phyloP scores from a whole-genome alignment of 2,888 invertebrate species.

The Hemistola chrysoprasaria region DNA sequence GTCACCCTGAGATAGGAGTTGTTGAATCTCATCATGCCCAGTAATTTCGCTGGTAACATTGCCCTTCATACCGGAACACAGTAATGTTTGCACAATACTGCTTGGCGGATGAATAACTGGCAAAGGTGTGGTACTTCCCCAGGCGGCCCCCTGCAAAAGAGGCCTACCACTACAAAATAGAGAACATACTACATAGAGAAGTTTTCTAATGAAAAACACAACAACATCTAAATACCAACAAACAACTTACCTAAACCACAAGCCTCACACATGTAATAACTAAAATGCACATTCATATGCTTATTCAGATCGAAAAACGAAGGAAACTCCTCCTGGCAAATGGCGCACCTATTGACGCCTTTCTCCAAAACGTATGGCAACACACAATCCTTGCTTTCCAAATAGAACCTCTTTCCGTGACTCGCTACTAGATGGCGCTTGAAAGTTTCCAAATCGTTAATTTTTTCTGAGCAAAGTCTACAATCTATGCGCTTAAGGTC shows the following conservation, averaged over 20 bases:
- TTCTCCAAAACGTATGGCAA: slow-evolving; percentile 51
- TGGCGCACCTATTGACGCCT: slow-evolving; percentile 33
- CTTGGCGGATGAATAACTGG: no score
- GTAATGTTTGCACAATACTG: no score
- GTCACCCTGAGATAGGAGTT: no score
- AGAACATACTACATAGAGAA: no score
- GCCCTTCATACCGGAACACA: no score
- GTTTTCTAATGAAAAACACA: no score
- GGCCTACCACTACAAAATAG: no score
- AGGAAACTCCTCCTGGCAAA: slow-evolving; percentile 45
- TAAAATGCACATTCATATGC: slow-evolving; percentile 50
- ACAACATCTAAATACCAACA: background rate
- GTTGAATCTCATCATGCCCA: no score
- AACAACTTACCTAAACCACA: slow-evolving; percentile 46
- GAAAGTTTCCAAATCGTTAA: slow-evolving; percentile 48
- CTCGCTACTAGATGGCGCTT: slow-evolving; percentile 46
- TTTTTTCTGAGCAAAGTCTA: slow-evolving; percentile 48
- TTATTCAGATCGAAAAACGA: slow-evolving; percentile 47
- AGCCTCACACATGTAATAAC: slow-evolving; percentile 48
- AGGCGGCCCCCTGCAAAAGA: no score
- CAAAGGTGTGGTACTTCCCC: no score
- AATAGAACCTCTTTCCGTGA: slow-evolving; percentile 43
- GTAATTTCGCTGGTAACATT: no score
- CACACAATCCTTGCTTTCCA: slow-evolving; percentile 44
- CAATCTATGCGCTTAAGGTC: slow-evolving; percentile 32